Evolutionary conservation across 2,113 vertebrate genomes (phyloP), one percentile per base, ranked within the genome.

Genomic region (Atlantisia rogersi): DNA sequence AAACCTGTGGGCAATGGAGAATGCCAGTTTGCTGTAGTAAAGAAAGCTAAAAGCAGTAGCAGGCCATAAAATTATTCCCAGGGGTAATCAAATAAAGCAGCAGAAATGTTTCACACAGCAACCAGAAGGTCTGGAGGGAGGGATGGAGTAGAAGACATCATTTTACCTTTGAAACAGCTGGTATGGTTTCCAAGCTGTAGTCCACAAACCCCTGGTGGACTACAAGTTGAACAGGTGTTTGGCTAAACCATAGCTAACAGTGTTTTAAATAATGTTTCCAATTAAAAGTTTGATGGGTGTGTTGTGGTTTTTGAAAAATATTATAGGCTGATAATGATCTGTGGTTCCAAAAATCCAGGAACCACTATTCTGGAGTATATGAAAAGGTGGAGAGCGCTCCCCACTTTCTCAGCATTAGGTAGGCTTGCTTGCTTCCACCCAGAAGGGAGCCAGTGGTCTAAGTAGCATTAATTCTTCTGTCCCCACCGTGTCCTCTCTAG

Each of bases 101-200:
- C 24, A 94, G 62, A 68, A 89, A 65, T 65, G 25, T 79, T 82
- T 91, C 25, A 70, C 2, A 1, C 32, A 86, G 59, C 52, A 80
- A 63, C 11, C 21, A 70, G 67, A 74, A 89, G 22, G 55, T 82
- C 64, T 80, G 52, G 59, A 74, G 46, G 28, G 71, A 92, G 59
- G 63, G n/a, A 52, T 42, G 73, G 60, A 81, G 29, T 40, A 78
- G 67, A 52, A 85, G 64, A 64, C 63, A 75, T 26, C 44, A 19
- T 18, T 55, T 42, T 83, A 92, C 29, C 56, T 94, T 88, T 90
- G 52, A 62, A 92, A 82, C 35, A 90, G 37, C 82, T 92, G 90
- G 60, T 92, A 39, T 53, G 17, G 31, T 86, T 88, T 91, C 58
- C 75, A 73, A 62, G 32, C 75, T 82, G 62, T 82, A 31, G 24